Evolutionary conservation across 2,888 invertebrate species (phyloP).

Genomic region (Nomada lathburiana): DNA sequence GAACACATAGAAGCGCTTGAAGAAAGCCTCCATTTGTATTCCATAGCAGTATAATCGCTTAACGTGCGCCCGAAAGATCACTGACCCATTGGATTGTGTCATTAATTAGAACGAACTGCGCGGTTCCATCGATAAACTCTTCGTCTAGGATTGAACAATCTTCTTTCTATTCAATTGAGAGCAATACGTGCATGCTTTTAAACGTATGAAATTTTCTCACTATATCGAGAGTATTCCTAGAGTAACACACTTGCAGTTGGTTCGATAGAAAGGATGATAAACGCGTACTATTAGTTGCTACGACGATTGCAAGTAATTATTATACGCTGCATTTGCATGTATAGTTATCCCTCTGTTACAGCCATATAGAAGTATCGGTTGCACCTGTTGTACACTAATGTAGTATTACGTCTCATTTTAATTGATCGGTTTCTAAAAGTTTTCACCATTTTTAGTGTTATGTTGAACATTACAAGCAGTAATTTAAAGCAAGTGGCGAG

Average conservation of each 20-base stretch:
- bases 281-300: not conserved
- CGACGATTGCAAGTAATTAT: slow-evolving; percentile 10
- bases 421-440: too few species aligned
- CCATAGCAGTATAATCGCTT: slow-evolving; percentile 42
- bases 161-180: not conserved
- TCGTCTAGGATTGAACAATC: not conserved
- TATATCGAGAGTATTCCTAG: not conserved
- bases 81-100: slow-evolving; percentile 10
- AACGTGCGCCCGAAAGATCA: slow-evolving; percentile 32
- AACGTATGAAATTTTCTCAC: not conserved
- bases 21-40: slow-evolving; percentile 50
- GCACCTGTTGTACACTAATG: not conserved
- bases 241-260: not conserved
- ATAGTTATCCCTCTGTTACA: not conserved
- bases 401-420: not conserved
- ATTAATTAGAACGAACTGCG: not conserved
- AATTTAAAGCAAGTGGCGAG: too few species aligned
- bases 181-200: not conserved
- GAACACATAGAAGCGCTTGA: slow-evolving; percentile 39
- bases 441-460: too few species aligned
- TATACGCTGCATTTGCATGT: slow-evolving; percentile 4
- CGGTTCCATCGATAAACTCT: not conserved
- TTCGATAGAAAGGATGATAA: not conserved
- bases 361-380: not conserved
- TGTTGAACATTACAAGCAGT: too few species aligned